phyloP scores from a whole-genome alignment of 1,140 invertebrate species.

The Ephestia elutella region DNA sequence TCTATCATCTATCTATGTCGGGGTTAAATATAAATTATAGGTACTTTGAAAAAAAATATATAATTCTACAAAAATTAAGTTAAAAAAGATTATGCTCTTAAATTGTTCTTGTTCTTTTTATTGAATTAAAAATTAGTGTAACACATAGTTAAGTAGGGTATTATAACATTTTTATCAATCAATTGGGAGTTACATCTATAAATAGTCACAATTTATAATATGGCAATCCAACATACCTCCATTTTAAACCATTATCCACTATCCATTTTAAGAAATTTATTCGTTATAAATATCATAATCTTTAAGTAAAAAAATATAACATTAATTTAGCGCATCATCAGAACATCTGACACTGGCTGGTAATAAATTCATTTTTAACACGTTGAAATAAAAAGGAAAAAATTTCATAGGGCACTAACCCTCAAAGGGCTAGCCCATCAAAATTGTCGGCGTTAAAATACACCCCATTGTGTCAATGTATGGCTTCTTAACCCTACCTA shows the following conservation, averaged over 20 bases:
- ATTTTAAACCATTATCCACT: too few relatives aligned
- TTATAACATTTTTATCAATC: too few relatives aligned
- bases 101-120: too few relatives aligned
- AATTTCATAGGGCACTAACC: constrained; percentile 35
- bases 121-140: too few relatives aligned
- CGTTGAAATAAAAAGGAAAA: constrained; percentile 19
- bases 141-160: too few relatives aligned
- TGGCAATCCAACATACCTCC: too few relatives aligned
- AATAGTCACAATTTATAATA: too few relatives aligned
- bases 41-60: constrained; percentile 7
- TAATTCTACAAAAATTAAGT: neutral
- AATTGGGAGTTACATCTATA: too few relatives aligned
- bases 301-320: constrained; percentile 16
- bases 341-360: neutral
- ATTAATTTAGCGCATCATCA: constrained; percentile 10
- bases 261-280: too few relatives aligned
- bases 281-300: too few relatives aligned
- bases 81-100: too few relatives aligned
- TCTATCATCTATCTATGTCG: constrained; percentile 7
- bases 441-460: constrained; percentile 63
- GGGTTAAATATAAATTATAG: constrained; percentile 22
- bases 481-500: constrained; percentile 65
- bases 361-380: constrained; percentile 6
- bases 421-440: constrained; percentile 48
- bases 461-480: constrained; percentile 56